These are phyloP conservation scores for Cladopsammia gracilis DNA, from an alignment of 64 coral and sea anemone genomes.

Conservation along the genomic window DNA sequence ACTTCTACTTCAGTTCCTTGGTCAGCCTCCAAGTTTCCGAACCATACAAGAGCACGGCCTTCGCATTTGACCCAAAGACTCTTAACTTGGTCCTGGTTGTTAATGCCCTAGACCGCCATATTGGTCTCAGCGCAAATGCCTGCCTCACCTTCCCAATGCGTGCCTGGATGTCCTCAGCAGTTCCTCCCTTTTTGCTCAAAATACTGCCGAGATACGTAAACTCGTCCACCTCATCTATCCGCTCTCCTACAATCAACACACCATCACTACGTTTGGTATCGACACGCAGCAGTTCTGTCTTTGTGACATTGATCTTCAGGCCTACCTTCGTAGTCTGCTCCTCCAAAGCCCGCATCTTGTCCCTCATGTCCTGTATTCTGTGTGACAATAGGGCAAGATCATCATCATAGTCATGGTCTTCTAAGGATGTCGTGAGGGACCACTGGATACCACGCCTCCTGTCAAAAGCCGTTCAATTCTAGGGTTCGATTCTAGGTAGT, in stretches of 20 bases:
- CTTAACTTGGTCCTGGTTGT: conserved; percentile 14
- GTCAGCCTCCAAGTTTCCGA: conserved; percentile 58
- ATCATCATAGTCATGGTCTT: conserved; percentile 46
- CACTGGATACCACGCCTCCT: conserved; percentile 26
- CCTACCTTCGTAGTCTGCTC: conserved; percentile 4
- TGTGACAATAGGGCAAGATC: conserved; percentile 46
- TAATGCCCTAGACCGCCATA: neutral
- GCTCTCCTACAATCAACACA: no score
- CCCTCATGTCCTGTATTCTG: conserved; percentile 27
- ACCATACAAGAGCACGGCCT: conserved; percentile 46
- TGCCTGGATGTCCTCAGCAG: conserved; percentile 8
- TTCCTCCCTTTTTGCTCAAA: conserved; percentile 26
- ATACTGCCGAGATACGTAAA: conserved; percentile 38
- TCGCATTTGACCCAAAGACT: conserved; percentile 56
- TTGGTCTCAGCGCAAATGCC: neutral
- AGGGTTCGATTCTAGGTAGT: no score
- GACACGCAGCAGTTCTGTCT: conserved; percentile 42
- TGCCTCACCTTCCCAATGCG: neutral
- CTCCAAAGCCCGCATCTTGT: neutral
- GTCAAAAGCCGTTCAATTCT: neutral
- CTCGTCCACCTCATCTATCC: conserved; percentile 26
- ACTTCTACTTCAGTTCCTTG: conserved; percentile 28
- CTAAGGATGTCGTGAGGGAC: conserved; percentile 29
- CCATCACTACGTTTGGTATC: conserved; percentile 19
- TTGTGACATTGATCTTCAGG: no score